These are phyloP conservation scores for Camponotus floridanus DNA, from an alignment of 1,140 invertebrate genomes.

Conservation along the genomic window DNA sequence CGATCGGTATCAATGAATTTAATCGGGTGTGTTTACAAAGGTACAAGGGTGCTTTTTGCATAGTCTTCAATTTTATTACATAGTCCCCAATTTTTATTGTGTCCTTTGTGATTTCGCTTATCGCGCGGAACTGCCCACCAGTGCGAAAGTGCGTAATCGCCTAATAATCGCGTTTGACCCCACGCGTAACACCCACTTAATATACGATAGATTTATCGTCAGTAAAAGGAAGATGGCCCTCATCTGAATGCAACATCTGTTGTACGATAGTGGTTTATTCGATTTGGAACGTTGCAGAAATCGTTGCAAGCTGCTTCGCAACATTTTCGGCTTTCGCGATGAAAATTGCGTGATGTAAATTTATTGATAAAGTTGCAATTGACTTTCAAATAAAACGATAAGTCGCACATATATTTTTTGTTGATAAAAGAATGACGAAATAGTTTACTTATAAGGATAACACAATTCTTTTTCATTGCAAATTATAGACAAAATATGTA, in stretches of 20 bases:
- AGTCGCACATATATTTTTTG: conserved; percentile 4
- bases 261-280: conserved; percentile 30
- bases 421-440: neutral
- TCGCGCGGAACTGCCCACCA: conserved; percentile 42
- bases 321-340: neutral
- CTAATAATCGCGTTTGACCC: conserved; percentile 56
- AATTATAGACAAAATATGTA: conserved; percentile 2
- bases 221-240: conserved; percentile 57
- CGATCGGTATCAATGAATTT: conserved; percentile 40
- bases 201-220: conserved; percentile 60
- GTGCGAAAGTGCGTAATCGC: conserved; percentile 59
- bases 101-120: conserved; percentile 23
- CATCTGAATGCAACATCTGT: conserved; percentile 63
- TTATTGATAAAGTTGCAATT: neutral
- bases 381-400: conserved; percentile 36
- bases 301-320: neutral
- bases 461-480: neutral
- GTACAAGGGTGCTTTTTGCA: neutral
- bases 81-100: neutral
- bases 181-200: conserved; percentile 69
- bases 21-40: conserved; percentile 48
- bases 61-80: conserved; percentile 55
- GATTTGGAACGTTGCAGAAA: conserved; percentile 32
- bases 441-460: neutral
- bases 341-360: conserved; percentile 8